Percentiles rank a stretch among this genome's conserved stretches.
phyloP scores from a whole-genome alignment of 2,797 vertebrate genomes.

The Scyliorhinus canicula region DNA sequence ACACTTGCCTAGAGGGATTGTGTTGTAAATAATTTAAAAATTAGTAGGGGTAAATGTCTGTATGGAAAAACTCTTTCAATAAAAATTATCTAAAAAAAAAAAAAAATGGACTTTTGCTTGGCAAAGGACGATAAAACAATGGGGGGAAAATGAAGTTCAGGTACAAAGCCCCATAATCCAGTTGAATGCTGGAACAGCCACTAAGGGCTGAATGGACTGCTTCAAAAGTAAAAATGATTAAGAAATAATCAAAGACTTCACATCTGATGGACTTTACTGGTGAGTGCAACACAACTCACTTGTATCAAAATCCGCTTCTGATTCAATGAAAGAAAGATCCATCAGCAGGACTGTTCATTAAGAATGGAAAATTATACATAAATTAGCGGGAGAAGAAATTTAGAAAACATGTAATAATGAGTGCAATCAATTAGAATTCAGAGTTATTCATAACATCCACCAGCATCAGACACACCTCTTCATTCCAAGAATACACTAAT shows the following conservation, averaged over 20 bases:
- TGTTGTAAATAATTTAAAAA: too few relatives aligned
- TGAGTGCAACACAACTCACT: neutral
- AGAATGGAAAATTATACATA: neutral
- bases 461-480: neutral
- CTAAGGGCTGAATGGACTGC: neutral
- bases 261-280: neutral
- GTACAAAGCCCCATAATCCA: neutral
- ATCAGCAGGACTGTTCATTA: neutral
- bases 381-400: conserved; percentile 21
- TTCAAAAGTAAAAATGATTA: neutral
- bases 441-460: conserved; percentile 12
- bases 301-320: neutral
- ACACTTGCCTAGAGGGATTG: too few relatives aligned
- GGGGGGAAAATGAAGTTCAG: neutral
- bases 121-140: too few relatives aligned
- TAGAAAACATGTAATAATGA: neutral
- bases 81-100: too few relatives aligned
- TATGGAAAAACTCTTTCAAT: too few relatives aligned
- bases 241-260: neutral
- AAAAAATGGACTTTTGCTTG: too few relatives aligned
- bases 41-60: too few relatives aligned
- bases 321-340: neutral
- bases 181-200: neutral
- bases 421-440: conserved; percentile 26
- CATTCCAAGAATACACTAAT: neutral